A percentile compares a stretch with the other conserved stretches of the same genome.
phyloP scores from a whole-genome alignment of 2,113 vertebrate genomes.

The Lepus americanus region DNA sequence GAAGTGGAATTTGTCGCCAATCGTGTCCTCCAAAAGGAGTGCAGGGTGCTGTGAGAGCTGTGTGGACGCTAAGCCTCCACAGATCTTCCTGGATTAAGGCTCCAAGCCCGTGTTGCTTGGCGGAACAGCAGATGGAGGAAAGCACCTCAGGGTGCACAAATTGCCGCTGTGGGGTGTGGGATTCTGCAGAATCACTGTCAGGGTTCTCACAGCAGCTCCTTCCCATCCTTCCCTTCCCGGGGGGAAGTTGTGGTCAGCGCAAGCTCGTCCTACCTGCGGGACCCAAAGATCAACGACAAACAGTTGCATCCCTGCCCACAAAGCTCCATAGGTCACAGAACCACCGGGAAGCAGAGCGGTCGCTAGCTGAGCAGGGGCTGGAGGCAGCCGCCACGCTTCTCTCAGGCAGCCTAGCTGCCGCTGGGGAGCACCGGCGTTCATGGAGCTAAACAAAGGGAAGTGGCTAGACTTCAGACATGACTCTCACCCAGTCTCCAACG shows the following conservation, averaged over 20 bases:
- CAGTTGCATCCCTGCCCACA: background rate
- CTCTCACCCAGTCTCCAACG: background rate
- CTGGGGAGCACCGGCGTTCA: background rate
- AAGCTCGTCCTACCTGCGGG: background rate
- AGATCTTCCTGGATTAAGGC: background rate
- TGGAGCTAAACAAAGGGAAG: slow-evolving; percentile 69
- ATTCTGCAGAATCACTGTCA: slow-evolving; percentile 46
- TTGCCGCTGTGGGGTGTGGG: background rate
- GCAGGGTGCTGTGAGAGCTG: background rate
- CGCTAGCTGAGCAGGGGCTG: background rate
- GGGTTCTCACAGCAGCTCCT: background rate
- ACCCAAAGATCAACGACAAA: background rate
- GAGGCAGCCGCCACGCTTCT: background rate
- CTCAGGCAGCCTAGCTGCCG: background rate
- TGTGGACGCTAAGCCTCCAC: background rate
- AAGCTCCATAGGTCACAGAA: background rate
- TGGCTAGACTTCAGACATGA: slow-evolving; percentile 66
- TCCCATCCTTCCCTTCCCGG: too few relatives aligned
- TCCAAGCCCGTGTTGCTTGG: background rate
- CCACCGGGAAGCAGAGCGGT: background rate
- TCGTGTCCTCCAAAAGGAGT: background rate
- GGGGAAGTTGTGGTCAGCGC: slow-evolving; percentile 19
- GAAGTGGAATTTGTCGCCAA: background rate
- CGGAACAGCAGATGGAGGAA: slow-evolving; percentile 24
- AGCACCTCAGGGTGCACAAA: background rate